Conservation (phyloP, 2,113 vertebrate genomes). For the Scartelaos histophorus region DNA sequence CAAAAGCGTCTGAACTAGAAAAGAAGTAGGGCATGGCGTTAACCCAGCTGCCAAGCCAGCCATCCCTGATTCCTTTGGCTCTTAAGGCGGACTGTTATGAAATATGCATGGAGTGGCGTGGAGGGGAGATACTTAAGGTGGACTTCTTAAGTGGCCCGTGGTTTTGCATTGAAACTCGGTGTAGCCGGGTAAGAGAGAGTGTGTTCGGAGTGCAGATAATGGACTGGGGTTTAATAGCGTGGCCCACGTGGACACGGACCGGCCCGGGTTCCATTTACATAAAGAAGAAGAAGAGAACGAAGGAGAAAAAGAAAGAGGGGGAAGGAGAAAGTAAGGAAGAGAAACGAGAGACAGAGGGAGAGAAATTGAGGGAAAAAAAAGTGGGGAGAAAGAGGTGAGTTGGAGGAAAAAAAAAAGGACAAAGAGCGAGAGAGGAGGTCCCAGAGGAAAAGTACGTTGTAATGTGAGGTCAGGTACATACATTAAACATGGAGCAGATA, state of each 20-base stretch:
- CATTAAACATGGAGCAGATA: constrained; percentile 40
- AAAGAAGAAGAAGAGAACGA: constrained; percentile 23
- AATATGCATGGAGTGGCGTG: constrained; percentile 72
- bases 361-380: no score
- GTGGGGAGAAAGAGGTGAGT: no score
- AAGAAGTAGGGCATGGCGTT: constrained; percentile 58
- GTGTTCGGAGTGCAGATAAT: constrained; percentile 52
- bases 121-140: constrained; percentile 65
- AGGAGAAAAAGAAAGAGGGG: background rate
- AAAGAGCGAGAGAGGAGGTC: constrained; percentile 19
- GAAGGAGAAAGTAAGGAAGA: no score
- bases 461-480: constrained; percentile 47
- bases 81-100: constrained; percentile 70
- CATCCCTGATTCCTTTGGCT: constrained; percentile 70
- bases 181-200: constrained; percentile 1
- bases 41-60: constrained; percentile 67
- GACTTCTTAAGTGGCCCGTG: constrained; percentile 46
- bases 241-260: constrained; percentile 29
- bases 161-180: constrained; percentile 29
- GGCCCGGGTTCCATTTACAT: constrained; percentile 42
- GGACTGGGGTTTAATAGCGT: constrained; percentile 49
- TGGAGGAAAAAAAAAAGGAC: background rate
- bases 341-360: no score
- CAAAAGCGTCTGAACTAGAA: constrained; percentile 61
- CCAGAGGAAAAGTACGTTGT: constrained; percentile 34